Conservation (phyloP, 2,113 vertebrate genomes). For the Ictalurus punctatus region DNA sequence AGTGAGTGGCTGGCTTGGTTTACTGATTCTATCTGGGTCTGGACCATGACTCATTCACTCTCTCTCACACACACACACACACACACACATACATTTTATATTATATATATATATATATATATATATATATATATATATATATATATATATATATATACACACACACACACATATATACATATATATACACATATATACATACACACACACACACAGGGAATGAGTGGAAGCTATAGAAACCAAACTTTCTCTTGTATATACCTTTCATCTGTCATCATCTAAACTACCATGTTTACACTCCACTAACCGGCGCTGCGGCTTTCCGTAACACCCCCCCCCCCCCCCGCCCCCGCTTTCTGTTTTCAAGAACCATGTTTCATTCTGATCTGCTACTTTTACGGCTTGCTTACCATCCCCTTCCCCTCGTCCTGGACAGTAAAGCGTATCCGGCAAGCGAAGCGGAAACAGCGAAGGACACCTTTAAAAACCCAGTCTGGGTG, state of each 20-base stretch:
- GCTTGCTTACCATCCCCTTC: not conserved
- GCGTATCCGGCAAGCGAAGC: not conserved
- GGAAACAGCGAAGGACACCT: not conserved
- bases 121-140: not conserved
- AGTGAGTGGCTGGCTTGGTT: slow-evolving; percentile 38
- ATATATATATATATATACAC: slow-evolving; percentile 12
- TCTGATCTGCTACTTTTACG: not conserved
- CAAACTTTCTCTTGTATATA: slow-evolving; percentile 21
- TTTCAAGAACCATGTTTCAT: not conserved
- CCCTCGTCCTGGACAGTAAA: slow-evolving; percentile 32
- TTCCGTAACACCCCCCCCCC: too few relatives aligned
- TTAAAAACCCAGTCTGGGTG: not conserved
- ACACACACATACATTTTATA: slow-evolving; percentile 6
- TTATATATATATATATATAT: slow-evolving; percentile 22
- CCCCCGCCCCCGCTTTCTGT: not conserved
- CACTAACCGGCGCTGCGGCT: not conserved
- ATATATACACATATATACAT: slow-evolving; percentile 20
- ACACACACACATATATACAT: slow-evolving; percentile 29
- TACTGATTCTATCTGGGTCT: slow-evolving; percentile 44
- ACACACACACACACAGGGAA: slow-evolving; percentile 7
- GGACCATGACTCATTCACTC: slow-evolving; percentile 17
- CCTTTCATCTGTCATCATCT: not conserved
- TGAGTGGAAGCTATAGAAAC: slow-evolving; percentile 22
- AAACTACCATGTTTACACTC: not conserved
- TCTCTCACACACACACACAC: slow-evolving; percentile 25